Base-by-base conservation (phyloP, 2,888 invertebrate species). In the Ischnura elegans region DNA sequence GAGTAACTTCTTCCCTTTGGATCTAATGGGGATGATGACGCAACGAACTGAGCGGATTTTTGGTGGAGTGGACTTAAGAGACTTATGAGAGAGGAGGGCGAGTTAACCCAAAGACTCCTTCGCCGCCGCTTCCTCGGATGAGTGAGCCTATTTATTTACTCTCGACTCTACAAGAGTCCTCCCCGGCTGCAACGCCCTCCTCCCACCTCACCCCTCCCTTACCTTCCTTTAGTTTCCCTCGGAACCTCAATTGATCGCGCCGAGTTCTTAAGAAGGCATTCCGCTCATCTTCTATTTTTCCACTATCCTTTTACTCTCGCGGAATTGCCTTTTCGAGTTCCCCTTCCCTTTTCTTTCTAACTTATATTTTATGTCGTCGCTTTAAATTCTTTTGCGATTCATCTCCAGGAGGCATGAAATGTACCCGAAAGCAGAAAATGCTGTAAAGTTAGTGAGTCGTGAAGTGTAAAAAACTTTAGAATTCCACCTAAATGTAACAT, bases 1-100 rank as follows among this genome's bases (percentile, higher is more conserved):
- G 76, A 36, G 76, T 36, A 76, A 76, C 76, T 76, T 76, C 29
- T 76, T 76, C 36, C 0, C 29, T 3, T 13, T 36, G 36, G 2
- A 29, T 76, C 36, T 76, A 76, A 76, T 76, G 76, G 76, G 76
- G 25, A 76, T 76, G 76, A 76, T 36, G 76, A 16, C 76, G 36
- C n/a, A 61, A 13, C 47, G 47, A 13, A 47, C 29, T 10, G 61
- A 61, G 76, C 76, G 76, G 76, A 76, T 76, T 76, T 76, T 76
- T 76, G 76, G 76, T 76, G 13, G 76, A 76, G 76, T 76, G 36
- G 76, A 76, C 76, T 76, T 36, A 76, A 29, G 76, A 36, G 76
- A 76, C 36, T 76, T 76, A 76, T n/a, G n/a, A n/a, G n/a, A n/a
- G n/a, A 76, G 76, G 36, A 76, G 29, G 76, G 36, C 76, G 76